phyloP scores from a whole-genome alignment of 2,113 vertebrate genomes.

The Caloenas nicobarica region DNA sequence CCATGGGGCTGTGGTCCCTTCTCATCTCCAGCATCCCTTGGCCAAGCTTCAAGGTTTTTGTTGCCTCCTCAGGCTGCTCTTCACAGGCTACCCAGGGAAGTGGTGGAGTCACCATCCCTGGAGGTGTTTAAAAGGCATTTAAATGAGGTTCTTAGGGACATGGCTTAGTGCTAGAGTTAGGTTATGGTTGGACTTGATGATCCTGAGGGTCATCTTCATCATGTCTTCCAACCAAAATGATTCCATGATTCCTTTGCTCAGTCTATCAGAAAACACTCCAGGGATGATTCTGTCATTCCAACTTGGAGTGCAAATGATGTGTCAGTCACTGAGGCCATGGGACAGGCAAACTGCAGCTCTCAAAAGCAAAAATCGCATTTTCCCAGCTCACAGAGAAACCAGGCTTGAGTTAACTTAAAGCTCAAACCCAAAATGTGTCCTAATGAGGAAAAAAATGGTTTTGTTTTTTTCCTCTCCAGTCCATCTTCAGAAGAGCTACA shows the following conservation, averaged over 20 bases:
- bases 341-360: not conserved
- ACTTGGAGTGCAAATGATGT: not conserved
- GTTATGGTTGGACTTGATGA: no score
- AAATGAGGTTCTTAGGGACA: no score
- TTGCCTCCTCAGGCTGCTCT: no score
- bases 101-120: no score
- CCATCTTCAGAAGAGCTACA: not conserved
- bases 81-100: no score
- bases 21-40: not conserved
- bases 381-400: fast-evolving
- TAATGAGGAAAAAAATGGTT: not conserved
- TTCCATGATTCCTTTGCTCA: no score
- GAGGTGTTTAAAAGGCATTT: no score
- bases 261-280: not conserved
- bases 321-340: not conserved
- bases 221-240: no score
- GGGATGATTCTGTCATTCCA: no score
- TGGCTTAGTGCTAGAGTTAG: no score
- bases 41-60: not conserved
- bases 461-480: not conserved
- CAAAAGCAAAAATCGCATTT: not conserved
- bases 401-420: not conserved
- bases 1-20: fast-evolving
- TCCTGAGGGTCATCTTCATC: no score
- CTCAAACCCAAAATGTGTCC: not conserved